phyloP scores from a whole-genome alignment of 2,113 vertebrate species.

The Suricata suricatta region DNA sequence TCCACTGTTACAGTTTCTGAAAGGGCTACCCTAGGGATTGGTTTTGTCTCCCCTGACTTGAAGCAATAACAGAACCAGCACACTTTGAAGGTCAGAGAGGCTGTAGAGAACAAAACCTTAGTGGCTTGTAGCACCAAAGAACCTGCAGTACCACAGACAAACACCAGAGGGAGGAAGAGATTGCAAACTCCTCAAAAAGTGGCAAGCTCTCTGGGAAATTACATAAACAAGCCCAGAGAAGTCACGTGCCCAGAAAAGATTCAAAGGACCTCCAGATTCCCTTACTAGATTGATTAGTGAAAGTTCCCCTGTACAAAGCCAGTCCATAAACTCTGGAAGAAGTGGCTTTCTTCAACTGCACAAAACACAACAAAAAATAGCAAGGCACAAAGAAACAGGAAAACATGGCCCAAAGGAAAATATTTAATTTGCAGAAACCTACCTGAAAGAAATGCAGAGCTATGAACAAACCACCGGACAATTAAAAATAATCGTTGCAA shows the following conservation, averaged over 20 bases:
- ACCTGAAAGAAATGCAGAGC: not conserved
- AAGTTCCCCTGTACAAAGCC: not conserved
- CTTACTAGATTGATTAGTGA: not conserved
- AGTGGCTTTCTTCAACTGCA: not conserved
- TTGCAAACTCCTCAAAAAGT: not conserved
- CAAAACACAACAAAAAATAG: not conserved
- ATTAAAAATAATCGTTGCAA: not conserved
- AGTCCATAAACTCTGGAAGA: not conserved
- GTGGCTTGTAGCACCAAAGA: not conserved
- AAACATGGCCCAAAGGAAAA: not conserved
- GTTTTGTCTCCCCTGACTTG: not conserved
- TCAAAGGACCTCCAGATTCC: not conserved
- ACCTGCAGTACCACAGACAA: not conserved
- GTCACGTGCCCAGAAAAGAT: not conserved
- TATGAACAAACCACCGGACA: not conserved
- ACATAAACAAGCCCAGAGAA: not conserved
- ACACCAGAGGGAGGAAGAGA: conserved; percentile 53
- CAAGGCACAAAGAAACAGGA: not conserved
- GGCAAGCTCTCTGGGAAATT: not conserved
- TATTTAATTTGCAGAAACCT: not conserved
- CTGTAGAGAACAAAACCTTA: not conserved
- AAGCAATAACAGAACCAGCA: not conserved
- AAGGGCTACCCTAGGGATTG: not conserved
- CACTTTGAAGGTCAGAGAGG: not conserved
- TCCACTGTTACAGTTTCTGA: not conserved